These are phyloP conservation scores for Mylabris sibirica DNA, from an alignment of 2,888 invertebrate species.

Conservation along the genomic window DNA sequence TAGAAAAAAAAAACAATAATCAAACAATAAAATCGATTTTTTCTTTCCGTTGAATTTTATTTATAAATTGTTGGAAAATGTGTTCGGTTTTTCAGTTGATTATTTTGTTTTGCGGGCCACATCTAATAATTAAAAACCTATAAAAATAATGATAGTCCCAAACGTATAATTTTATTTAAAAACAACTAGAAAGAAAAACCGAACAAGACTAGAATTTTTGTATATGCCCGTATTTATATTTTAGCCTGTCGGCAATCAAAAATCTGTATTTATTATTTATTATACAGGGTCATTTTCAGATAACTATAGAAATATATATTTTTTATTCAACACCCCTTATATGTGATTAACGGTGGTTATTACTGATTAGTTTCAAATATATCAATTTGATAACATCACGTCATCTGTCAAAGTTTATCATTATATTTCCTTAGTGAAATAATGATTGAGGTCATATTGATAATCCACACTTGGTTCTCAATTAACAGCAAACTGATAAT, in stretches of 20 bases:
- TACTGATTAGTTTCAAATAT: neutral
- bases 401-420: constrained; percentile 28
- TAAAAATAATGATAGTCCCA: constrained; percentile 16
- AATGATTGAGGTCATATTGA: constrained; percentile 22
- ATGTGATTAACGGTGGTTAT: neutral
- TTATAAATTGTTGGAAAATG: too few relatives aligned
- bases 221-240: constrained; percentile 18
- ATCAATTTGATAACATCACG: constrained; percentile 21
- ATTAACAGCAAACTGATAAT: constrained; percentile 6
- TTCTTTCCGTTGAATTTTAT: too few relatives aligned
- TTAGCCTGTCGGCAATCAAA: constrained; percentile 23
- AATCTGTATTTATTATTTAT: constrained; percentile 12
- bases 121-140: constrained; percentile 17
- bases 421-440: constrained; percentile 21
- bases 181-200: constrained; percentile 18
- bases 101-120: neutral
- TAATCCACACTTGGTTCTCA: constrained; percentile 11
- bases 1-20: neutral
- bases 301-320: neutral
- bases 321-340: neutral
- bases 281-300: neutral
- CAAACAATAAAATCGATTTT: neutral
- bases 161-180: constrained; percentile 19
- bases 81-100: neutral
- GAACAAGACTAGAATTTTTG: constrained; percentile 27